These are phyloP conservation scores for Tragelaphus oryx DNA, from an alignment of 2,797 vertebrate species.

Conservation along the genomic window DNA sequence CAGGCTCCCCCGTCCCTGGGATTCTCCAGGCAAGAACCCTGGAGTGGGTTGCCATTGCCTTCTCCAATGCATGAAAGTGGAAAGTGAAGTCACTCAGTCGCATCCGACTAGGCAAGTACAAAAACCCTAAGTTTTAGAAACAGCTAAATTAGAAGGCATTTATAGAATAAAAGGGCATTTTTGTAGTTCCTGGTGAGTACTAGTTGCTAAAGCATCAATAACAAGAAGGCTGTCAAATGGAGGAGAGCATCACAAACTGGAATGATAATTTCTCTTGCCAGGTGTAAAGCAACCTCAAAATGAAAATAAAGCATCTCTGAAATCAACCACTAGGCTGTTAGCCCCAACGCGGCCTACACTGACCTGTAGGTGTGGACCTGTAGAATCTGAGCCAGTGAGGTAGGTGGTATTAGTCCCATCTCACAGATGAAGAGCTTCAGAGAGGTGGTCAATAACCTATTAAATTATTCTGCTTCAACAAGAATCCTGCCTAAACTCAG, in stretches of 20 bases:
- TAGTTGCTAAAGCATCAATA: background rate
- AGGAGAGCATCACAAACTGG: background rate
- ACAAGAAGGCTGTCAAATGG: background rate
- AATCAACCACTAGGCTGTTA: background rate
- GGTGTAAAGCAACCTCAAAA: background rate
- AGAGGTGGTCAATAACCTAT: background rate
- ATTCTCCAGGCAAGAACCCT: no score
- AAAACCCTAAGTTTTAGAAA: background rate
- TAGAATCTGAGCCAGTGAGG: background rate
- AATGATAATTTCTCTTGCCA: background rate
- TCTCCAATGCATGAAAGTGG: no score
- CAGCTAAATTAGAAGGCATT: background rate
- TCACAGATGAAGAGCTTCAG: background rate
- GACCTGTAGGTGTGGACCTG: no score
- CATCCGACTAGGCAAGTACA: background rate
- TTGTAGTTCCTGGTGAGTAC: background rate
- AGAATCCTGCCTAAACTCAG: background rate
- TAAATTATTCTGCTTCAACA: background rate
- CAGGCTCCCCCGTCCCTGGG: no score
- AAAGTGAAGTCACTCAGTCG: no score
- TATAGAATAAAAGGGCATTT: background rate
- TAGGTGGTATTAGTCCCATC: background rate
- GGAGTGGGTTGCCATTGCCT: no score
- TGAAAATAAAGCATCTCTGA: background rate
- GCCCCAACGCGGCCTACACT: background rate